Evolutionary conservation across 2,888 invertebrate species (phyloP), one percentile per base, ranked within the genome.

Genomic region (Selenia dentaria): DNA sequence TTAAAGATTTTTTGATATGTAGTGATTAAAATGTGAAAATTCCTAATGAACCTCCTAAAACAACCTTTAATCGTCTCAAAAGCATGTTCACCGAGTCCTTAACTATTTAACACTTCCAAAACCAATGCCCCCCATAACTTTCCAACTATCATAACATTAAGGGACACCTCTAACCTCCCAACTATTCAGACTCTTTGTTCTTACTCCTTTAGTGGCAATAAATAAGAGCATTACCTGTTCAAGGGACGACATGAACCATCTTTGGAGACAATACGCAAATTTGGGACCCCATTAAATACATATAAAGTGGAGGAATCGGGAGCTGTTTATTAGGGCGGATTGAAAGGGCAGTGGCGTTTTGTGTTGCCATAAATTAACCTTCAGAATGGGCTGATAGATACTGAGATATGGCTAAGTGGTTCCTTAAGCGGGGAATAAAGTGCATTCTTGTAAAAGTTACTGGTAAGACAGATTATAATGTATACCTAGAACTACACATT

Each of bases 151-250:
- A 80, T 74, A 79, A 77, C 74, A 70, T 69, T 43, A 57, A 48
- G 49, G 51, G 44, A 62, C 60, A 65, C 65, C 64, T 58, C 58
- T 54, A 57, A 51, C 64, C 66, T 51, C 60, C 59, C 39, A 75
- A 75, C 74, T 76, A 77, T 78, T 76, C 55, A 70, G 70, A 70
- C 72, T 79, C 83, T 80, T 83, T 84, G 83, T 82, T 70, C 68
- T 67, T 58, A 70, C 64, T 67, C 70, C 70, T 81, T 80, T 77
- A 86, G 76, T 71, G 75, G 74, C 79, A 61, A 86, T 88, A 86
- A 88, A 88, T 87, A 84, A 86, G 70, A 71, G 74, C 81, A 84
- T 87, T 83, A 88, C 87, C 87, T 88, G 86, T 80, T 79, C 78
- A 64, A 37, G 77, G 79, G 65, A 33, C 72, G 65, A 43, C 73